These are phyloP conservation scores for Aradus depressus DNA, from an alignment of 2,888 invertebrate species.

Conservation along the genomic window DNA sequence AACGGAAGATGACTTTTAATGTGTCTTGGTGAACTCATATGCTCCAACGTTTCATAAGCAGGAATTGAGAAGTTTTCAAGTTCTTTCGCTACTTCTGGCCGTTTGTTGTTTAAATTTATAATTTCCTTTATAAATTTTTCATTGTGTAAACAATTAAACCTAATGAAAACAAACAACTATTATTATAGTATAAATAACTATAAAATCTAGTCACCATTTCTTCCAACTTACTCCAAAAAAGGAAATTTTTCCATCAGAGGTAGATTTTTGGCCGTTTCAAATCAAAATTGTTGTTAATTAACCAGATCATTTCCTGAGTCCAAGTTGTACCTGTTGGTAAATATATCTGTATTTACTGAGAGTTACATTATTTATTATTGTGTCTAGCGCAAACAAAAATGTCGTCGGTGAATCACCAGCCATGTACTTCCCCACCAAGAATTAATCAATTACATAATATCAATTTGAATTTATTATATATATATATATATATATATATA, in stretches of 20 bases:
- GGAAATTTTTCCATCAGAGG: conserved; percentile 58
- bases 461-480: too few relatives aligned
- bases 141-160: conserved; percentile 44
- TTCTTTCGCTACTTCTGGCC: conserved; percentile 8
- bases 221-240: conserved; percentile 70
- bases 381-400: too few relatives aligned
- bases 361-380: too few relatives aligned
- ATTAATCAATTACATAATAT: too few relatives aligned
- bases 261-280: conserved; percentile 48
- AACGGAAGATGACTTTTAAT: conserved; percentile 58
- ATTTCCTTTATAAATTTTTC: conserved; percentile 21
- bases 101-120: conserved; percentile 18
- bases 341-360: too few relatives aligned
- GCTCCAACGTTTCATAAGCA: conserved; percentile 17
- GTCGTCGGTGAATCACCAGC: too few relatives aligned
- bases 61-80: conserved; percentile 18
- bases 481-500: too few relatives aligned
- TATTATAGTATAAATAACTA: too few relatives aligned
- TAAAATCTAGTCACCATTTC: too few relatives aligned
- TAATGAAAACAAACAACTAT: too few relatives aligned
- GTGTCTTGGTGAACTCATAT: conserved; percentile 21
- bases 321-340: conserved; percentile 49
- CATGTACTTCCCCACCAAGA: too few relatives aligned
- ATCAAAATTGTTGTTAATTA: conserved; percentile 61
- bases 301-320: conserved; percentile 73